Evolutionary conservation across 2,797 vertebrate species (phyloP), one percentile per base, ranked within the genome.

Genomic region (Cercopithecus mitis): DNA sequence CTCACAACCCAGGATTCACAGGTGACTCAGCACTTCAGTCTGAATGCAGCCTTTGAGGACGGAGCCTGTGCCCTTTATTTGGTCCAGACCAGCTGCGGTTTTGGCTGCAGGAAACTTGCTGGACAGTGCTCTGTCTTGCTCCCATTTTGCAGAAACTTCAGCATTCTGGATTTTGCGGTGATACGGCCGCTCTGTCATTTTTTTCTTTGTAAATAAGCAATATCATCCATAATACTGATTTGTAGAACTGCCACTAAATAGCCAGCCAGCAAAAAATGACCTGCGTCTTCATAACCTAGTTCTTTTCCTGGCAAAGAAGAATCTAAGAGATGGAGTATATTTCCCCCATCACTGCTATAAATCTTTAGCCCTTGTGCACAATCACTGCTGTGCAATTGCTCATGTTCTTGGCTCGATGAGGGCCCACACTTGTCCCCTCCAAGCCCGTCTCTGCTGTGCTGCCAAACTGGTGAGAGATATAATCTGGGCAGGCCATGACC

Each of bases 261-360:
- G 70, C 85, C 47, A 70, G 55, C 72, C 84, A 50, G 84, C 64
- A 30, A 85, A 76, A 76, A 80, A 15, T 2, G 20, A 41, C 85
- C 58, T 0, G 2, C 36, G 77, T n/a, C 72, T 55, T n/a, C 75
- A 5, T 24, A 70, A 33, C 50, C 45, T 41, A 13, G 55, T 39
- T 90, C 86, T 61, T 83, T 92, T 90, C 82, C 45, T 52, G 73
- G 45, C 58, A 88, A 45, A 70, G 77, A 52, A 55, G 75, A 50
- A 12, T 9, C 41, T 17, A 39, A 36, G 84, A 57, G 45, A 41
- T 2, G 22, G 76, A 33, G 64, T 19, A 6, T 4, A n/a, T n/a
- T 6, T 45, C 22, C 73, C 4, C 52, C 1, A 4, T n/a, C 4
- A 4, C 22, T 7, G 64, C 77, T 39, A 30, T 72, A 45, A 4